phyloP scores from a whole-genome alignment of 1,140 invertebrate species.

The Ridgeia piscesae region DNA sequence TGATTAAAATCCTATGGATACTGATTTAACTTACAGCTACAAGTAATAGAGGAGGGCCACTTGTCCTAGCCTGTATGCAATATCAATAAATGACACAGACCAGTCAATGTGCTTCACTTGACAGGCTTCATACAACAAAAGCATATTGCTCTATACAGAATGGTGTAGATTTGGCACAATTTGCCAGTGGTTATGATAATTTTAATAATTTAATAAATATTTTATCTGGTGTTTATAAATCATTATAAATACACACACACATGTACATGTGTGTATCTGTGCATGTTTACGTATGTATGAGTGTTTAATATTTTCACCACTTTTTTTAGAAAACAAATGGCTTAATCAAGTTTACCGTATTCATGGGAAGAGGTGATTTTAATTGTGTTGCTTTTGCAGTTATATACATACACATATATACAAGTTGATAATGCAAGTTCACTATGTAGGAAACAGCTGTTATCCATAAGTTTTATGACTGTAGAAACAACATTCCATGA shows the following conservation, averaged over 20 bases:
- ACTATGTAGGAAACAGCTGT: background rate
- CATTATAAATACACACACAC: too few species aligned
- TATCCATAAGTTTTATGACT: background rate
- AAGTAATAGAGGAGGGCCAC: background rate
- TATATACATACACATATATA: background rate
- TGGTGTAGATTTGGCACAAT: background rate
- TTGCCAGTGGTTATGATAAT: background rate
- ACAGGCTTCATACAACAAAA: background rate
- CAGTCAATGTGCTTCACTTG: background rate
- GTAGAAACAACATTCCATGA: background rate
- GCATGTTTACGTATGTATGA: background rate
- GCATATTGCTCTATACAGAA: background rate
- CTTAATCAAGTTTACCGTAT: background rate
- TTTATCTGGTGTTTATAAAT: too few species aligned
- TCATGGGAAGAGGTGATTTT: background rate
- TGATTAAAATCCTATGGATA: background rate
- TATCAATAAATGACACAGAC: background rate
- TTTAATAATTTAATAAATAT: background rate
- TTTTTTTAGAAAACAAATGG: background rate
- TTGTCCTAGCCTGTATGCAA: background rate
- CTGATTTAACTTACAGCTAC: background rate
- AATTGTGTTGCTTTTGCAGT: background rate
- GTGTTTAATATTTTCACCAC: background rate
- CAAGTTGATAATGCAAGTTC: background rate
- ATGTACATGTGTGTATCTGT: background rate